Percentiles rank a stretch among this genome's conserved stretches.
Evolutionary conservation across 2,113 vertebrate genomes (phyloP).

Genomic region (Chlamydotis undulata): DNA sequence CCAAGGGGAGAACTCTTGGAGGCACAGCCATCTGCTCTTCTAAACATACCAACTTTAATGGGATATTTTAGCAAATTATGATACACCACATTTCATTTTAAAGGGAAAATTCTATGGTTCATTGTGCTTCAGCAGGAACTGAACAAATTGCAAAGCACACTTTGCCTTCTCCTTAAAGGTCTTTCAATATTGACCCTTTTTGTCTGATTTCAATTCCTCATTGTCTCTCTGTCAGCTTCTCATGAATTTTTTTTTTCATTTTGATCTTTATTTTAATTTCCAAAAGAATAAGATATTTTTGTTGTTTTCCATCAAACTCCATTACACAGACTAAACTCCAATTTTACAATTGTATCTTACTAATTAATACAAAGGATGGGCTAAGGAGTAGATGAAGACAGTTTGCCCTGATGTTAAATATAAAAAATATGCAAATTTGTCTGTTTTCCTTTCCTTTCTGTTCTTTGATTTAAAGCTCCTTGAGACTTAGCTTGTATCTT

Average conservation of each 20-base stretch:
- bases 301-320: neutral
- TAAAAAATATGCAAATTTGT: neutral
- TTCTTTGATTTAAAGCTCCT: neutral
- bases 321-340: neutral
- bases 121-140: neutral
- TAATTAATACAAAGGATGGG: neutral
- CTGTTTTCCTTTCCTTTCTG: neutral
- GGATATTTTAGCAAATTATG: neutral
- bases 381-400: neutral
- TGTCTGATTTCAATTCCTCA: neutral
- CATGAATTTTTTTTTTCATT: neutral
- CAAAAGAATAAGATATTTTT: neutral
- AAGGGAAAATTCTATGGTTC: neutral
- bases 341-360: neutral
- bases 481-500: neutral
- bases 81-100: neutral
- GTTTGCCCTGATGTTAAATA: neutral
- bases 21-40: neutral
- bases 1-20: neutral
- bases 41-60: neutral
- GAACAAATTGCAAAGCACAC: neutral
- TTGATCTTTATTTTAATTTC: neutral
- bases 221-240: neutral
- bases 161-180: neutral
- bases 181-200: neutral